Evolutionary conservation across 1,140 invertebrate species (phyloP).

Genomic region (Ostrea edulis): DNA sequence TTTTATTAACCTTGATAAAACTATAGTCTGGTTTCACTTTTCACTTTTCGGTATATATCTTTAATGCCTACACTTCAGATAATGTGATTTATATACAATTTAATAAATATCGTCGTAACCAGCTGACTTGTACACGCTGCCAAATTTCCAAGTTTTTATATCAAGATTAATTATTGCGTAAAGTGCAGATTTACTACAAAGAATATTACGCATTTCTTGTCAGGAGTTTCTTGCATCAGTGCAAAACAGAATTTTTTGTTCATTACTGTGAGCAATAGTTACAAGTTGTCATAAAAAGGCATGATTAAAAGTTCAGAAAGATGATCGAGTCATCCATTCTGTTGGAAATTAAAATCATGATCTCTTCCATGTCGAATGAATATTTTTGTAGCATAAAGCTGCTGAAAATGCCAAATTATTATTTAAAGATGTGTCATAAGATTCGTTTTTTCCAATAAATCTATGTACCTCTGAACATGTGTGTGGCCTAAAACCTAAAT

Average conservation of each 20-base stretch:
- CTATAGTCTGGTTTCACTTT: slow-evolving; percentile 18
- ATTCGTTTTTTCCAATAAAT: neutral
- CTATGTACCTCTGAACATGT: too few species aligned
- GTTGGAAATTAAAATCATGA: neutral
- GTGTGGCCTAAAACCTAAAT: too few species aligned
- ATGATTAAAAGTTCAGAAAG: neutral
- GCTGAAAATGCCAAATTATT: neutral
- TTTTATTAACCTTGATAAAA: neutral
- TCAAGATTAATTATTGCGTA: neutral
- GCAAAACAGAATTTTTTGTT: neutral
- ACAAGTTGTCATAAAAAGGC: neutral
- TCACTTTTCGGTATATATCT: neutral
- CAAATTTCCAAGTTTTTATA: slow-evolving; percentile 1
- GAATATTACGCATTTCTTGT: neutral
- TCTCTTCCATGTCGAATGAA: neutral
- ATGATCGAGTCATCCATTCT: neutral
- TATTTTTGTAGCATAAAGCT: slow-evolving; percentile 6
- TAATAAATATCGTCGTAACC: slow-evolving; percentile 2
- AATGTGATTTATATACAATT: slow-evolving; percentile 18
- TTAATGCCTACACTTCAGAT: neutral
- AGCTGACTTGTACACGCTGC: neutral
- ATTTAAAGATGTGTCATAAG: neutral
- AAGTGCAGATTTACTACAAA: slow-evolving; percentile 18
- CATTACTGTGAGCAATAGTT: neutral
- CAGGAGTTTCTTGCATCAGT: neutral